Evolutionary conservation across 2,113 vertebrate species (phyloP).

Genomic region (Bubo bubo): DNA sequence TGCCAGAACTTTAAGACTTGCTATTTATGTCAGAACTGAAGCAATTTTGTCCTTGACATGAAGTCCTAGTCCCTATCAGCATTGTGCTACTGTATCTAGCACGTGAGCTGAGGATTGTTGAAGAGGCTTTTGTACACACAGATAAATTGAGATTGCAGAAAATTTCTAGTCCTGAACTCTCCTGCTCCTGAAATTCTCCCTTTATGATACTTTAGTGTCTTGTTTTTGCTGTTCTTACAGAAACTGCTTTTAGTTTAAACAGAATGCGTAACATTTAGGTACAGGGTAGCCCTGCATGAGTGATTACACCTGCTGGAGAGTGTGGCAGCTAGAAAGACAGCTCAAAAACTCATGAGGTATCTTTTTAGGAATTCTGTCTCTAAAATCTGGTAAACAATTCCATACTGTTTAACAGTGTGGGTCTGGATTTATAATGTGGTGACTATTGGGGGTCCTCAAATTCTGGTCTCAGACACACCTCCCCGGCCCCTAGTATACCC

Average conservation of each 20-base stretch:
- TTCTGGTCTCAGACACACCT: background rate
- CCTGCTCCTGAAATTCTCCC: background rate
- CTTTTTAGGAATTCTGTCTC: background rate
- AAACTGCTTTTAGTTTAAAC: background rate
- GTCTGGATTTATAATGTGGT: background rate
- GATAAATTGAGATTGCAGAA: background rate
- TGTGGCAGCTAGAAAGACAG: background rate
- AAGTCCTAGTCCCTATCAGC: background rate
- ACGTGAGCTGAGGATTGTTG: background rate
- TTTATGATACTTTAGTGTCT: background rate
- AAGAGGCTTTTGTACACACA: background rate
- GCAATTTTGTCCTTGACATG: background rate
- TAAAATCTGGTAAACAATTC: background rate
- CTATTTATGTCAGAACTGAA: background rate
- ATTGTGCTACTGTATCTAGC: background rate
- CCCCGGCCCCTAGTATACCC: background rate
- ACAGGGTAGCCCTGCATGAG: background rate
- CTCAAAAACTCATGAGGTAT: background rate
- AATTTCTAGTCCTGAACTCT: background rate
- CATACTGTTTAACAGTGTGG: background rate
- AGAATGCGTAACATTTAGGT: background rate
- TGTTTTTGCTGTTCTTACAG: background rate
- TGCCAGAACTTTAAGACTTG: background rate
- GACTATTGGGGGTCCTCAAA: background rate
- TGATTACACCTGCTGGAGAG: background rate